Evolutionary conservation across 1,140 invertebrate genomes (phyloP).

Genomic region (Augochlora pura): DNA sequence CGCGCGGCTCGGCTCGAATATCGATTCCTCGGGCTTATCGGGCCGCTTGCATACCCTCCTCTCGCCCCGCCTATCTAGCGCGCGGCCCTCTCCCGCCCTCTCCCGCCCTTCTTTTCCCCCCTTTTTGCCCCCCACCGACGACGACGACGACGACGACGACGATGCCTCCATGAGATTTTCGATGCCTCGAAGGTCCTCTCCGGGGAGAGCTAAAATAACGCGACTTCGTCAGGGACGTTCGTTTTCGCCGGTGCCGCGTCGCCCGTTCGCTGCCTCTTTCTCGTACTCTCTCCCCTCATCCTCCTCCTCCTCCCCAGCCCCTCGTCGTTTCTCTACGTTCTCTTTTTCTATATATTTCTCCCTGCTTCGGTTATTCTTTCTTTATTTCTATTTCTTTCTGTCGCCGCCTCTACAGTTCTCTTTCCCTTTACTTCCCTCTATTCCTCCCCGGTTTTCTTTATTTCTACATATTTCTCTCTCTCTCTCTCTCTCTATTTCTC

Average conservation of each 20-base stretch:
- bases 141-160: too few species aligned
- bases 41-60: slow-evolving; percentile 42
- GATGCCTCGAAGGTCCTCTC: slow-evolving; percentile 44
- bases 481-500: too few species aligned
- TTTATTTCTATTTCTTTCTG: too few species aligned
- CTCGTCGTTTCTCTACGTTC: too few species aligned
- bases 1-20: slow-evolving; percentile 47
- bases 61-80: neutral
- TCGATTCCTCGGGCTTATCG: slow-evolving; percentile 60
- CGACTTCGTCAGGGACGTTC: slow-evolving; percentile 53
- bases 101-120: neutral
- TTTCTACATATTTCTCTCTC: too few species aligned
- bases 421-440: too few species aligned
- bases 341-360: neutral
- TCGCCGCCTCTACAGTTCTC: neutral
- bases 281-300: neutral
- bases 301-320: too few species aligned
- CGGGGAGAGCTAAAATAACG: slow-evolving; percentile 57
- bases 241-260: slow-evolving; percentile 25
- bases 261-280: neutral
- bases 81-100: neutral
- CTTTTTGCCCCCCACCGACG: slow-evolving; percentile 30
- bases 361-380: neutral
- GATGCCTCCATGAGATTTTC: slow-evolving; percentile 59
- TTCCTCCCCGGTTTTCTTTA: too few species aligned